Percentiles rank a stretch among this genome's conserved stretches.
Evolutionary conservation across 2,113 vertebrate genomes (phyloP).

Genomic region (Hypomesus transpacificus): DNA sequence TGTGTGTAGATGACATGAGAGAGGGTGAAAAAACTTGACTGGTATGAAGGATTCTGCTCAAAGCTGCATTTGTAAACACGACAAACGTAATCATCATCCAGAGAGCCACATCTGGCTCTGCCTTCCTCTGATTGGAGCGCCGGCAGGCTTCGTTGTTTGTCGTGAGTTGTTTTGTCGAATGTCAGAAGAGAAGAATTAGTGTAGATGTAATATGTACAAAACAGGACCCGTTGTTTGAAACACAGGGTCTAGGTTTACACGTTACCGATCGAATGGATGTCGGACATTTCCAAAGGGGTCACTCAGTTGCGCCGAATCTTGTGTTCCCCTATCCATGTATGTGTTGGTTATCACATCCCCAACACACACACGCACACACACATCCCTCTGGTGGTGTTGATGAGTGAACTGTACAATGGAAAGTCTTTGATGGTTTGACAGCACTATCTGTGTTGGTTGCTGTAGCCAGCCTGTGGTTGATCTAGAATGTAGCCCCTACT

Average conservation of each 20-base stretch:
- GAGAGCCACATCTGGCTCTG: slow-evolving; percentile 66
- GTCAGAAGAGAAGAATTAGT: slow-evolving; percentile 42
- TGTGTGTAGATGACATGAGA: slow-evolving; percentile 49
- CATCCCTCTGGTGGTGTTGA: too few relatives aligned
- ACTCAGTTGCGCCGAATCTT: too few relatives aligned
- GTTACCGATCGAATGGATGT: neutral
- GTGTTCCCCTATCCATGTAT: too few relatives aligned
- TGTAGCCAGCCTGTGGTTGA: too few relatives aligned
- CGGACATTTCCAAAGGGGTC: too few relatives aligned
- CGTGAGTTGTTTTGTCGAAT: slow-evolving; percentile 41
- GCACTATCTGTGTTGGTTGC: too few relatives aligned
- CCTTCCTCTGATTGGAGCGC: slow-evolving; percentile 56
- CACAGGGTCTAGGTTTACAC: neutral
- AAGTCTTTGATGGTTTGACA: too few relatives aligned
- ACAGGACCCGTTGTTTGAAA: slow-evolving; percentile 10
- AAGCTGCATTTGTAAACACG: slow-evolving; percentile 62
- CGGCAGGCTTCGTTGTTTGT: slow-evolving; percentile 48
- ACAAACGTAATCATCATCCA: slow-evolving; percentile 67
- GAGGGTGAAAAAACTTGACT: slow-evolving; percentile 15
- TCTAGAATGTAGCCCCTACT: too few relatives aligned
- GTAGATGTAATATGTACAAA: slow-evolving; percentile 37
- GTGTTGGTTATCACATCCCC: too few relatives aligned
- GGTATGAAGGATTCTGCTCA: slow-evolving; percentile 49
- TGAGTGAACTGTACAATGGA: too few relatives aligned
- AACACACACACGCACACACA: too few relatives aligned